Evolutionary conservation across 2,113 vertebrate species (phyloP), one percentile per base, ranked within the genome.

Genomic region (Ceyx melanurus): DNA sequence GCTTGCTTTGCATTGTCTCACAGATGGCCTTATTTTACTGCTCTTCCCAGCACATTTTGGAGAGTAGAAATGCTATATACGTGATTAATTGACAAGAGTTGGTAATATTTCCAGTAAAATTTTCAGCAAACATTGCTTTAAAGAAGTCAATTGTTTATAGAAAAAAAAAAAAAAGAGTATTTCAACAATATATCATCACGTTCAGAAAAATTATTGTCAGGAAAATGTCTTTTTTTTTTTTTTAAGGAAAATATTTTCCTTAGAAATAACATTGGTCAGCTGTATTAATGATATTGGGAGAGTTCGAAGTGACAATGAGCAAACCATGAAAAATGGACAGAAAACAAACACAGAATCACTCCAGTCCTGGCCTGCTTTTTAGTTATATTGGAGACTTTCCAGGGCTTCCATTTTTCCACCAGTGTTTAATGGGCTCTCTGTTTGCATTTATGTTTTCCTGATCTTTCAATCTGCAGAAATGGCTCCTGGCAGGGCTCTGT

Each of bases 401-500:
- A 96, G 94, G 70, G 94, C 93, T 96, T 96, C 95, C 95, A 96
- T 96, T 96, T 97, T 94, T 95, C 94, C 94, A 95, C 92, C 88
- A 66, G 65, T 93, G 78, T 93, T 96, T 95, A 97, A 96, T 94
- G 95, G 95, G 81, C 71, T 95, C 92, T 96, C 95, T 97, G 94
- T 97, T 95, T 96, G 95, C 94, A 95, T 94, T 96, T 93, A 80
- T 92, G 93, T 92, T 96, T 96, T 92, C 93, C 93, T 81, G 93
- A 95, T 96, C 93, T 91, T 95, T 94, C 92, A 92, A 25, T 82
- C 86, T 89, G 70, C 81, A 89, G 93, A 61, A 92, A 77, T 57
- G 91, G 84, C 91, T 89, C 74, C 70, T 93, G 89, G 94, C 82
- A 78, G 51, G 66, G 3, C 46, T 90, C 51, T 11, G 35, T 79